Conservation (phyloP, 64 coral and sea anemone species). For the Stichodactyla helianthus region DNA sequence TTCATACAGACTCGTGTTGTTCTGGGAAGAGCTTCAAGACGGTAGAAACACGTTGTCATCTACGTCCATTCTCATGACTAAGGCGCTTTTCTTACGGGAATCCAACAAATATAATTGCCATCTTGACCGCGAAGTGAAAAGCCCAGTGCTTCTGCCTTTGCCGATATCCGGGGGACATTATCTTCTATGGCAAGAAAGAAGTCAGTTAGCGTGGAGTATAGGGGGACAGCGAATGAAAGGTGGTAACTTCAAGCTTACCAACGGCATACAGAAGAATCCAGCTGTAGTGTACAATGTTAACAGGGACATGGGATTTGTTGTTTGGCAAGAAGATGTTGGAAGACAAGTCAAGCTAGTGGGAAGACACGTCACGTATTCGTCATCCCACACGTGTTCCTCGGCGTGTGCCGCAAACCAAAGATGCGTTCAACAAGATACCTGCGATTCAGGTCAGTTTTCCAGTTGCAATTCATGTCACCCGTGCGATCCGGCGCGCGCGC, state of each 20-base stretch:
- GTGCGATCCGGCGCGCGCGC: no score
- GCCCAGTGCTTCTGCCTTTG: constrained; percentile 54
- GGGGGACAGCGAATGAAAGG: constrained; percentile 67
- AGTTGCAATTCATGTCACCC: not conserved
- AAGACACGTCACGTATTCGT: constrained; percentile 33
- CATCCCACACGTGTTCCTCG: constrained; percentile 35
- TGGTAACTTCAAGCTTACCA: constrained; percentile 45
- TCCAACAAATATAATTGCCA: constrained; percentile 41
- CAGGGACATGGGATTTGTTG: constrained; percentile 35
- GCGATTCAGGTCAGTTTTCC: constrained; percentile 27
- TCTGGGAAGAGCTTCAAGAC: constrained; percentile 66
- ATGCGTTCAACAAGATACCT: constrained; percentile 67
- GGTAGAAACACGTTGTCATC: constrained; percentile 50
- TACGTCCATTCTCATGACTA: constrained; percentile 24
- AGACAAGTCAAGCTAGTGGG: constrained; percentile 21
- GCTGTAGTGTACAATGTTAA: constrained; percentile 50
- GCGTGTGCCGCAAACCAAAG: constrained; percentile 29
- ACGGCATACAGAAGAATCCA: constrained; percentile 44
- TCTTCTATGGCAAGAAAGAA: constrained; percentile 72
- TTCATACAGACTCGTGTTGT: constrained; percentile 57
- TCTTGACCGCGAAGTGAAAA: constrained; percentile 37
- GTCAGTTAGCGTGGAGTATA: constrained; percentile 44
- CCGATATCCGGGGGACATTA: constrained; percentile 44
- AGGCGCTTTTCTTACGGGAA: constrained; percentile 8
- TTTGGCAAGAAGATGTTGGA: constrained; percentile 60